phyloP scores from a whole-genome alignment of 2,888 invertebrate species.

The Protonemura montana region DNA sequence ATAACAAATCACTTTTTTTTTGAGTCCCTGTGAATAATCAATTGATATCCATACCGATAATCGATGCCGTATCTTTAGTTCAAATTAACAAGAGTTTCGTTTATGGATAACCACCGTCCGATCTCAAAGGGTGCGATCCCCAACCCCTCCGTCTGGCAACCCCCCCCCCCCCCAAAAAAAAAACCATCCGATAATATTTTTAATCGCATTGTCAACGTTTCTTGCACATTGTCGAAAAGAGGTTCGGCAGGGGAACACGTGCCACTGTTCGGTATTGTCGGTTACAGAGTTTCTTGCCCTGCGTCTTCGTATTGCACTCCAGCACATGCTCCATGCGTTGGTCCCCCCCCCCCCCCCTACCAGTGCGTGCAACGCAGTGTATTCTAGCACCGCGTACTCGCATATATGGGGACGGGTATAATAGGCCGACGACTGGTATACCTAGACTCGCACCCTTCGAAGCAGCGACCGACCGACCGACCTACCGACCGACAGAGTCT shows the following conservation, averaged over 20 bases:
- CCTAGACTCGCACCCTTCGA: background rate
- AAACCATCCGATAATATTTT: background rate
- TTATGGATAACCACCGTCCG: no score
- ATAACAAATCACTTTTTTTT: no score
- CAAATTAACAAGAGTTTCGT: no score
- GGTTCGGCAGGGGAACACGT: background rate
- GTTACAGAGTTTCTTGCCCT: background rate
- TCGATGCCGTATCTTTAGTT: no score
- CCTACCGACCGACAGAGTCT: background rate
- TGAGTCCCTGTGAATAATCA: no score
- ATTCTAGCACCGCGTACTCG: background rate
- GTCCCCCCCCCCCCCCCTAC: background rate
- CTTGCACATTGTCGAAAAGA: background rate
- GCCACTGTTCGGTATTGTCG: background rate
- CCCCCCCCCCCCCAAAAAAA: no score
- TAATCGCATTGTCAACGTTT: background rate
- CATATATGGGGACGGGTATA: background rate
- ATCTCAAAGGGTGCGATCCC: no score
- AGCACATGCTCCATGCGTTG: background rate
- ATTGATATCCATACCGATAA: no score
- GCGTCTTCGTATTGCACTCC: no score
- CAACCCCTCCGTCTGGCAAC: no score
- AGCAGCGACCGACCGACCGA: no score
- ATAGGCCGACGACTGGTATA: background rate
- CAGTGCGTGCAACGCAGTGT: background rate